Percentiles rank a stretch among this genome's conserved stretches.
Evolutionary conservation across 2,797 vertebrate genomes (phyloP).

Genomic region (Pseudomugil tenellus): DNA sequence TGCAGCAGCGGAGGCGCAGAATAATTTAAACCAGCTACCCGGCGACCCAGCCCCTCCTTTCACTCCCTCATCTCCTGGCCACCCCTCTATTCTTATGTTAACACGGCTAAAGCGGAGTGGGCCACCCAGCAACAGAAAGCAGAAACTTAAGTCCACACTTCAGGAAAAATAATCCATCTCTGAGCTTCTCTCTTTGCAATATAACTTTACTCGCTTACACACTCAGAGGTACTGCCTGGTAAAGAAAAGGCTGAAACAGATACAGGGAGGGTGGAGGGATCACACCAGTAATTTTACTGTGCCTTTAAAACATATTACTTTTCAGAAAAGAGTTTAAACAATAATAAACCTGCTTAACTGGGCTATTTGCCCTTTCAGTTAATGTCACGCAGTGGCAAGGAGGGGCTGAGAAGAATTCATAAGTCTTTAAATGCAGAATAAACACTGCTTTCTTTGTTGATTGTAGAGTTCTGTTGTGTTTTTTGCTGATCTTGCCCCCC

Average conservation of each 20-base stretch:
- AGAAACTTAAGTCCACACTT: constrained; percentile 80
- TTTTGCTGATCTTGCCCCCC: constrained; percentile 47
- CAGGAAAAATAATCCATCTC: constrained; percentile 83
- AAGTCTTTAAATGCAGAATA: constrained; percentile 86
- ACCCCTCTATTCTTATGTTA: constrained; percentile 85
- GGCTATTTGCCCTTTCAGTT: constrained; percentile 77
- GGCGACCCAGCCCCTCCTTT: constrained; percentile 37
- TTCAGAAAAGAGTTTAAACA: constrained; percentile 81
- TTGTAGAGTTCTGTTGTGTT: constrained; percentile 74
- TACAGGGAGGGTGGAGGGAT: constrained; percentile 24
- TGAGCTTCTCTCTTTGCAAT: constrained; percentile 54
- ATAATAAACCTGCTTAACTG: constrained; percentile 86
- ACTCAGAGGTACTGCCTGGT: constrained; percentile 27
- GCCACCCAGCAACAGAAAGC: constrained; percentile 82
- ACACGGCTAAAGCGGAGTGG: constrained; percentile 80
- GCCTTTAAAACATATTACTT: constrained; percentile 83
- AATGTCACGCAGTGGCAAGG: constrained; percentile 74
- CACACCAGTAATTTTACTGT: constrained; percentile 61
- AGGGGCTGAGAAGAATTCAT: constrained; percentile 76
- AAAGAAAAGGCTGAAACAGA: constrained; percentile 55
- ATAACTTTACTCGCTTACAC: constrained; percentile 73
- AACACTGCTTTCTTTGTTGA: constrained; percentile 86
- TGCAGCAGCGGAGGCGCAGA: constrained; percentile 75
- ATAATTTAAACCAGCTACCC: constrained; percentile 83
- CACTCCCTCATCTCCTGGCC: constrained; percentile 35